phyloP scores from a whole-genome alignment of 1,140 invertebrate species.

The Drosophila aff. region DNA sequence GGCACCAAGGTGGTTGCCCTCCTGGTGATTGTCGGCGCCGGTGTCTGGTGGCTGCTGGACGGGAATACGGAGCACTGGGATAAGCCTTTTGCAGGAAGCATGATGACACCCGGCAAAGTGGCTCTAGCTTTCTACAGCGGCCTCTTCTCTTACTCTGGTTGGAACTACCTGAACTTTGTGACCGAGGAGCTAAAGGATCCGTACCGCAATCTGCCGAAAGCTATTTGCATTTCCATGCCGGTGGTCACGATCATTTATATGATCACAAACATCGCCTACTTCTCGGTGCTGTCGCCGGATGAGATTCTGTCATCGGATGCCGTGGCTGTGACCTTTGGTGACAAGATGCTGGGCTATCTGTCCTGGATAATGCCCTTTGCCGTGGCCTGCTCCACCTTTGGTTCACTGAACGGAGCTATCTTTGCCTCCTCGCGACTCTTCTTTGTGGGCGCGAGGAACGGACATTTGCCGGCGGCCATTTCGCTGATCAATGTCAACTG shows the following conservation, averaged over 20 bases:
- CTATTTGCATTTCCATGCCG: conserved; percentile 96
- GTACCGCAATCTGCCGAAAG: conserved; percentile 94
- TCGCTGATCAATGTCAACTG: conserved; percentile 94
- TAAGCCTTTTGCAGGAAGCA: conserved; percentile 92
- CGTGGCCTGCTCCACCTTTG: conserved; percentile 95
- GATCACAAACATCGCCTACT: conserved; percentile 95
- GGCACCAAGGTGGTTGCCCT: conserved; percentile 96
- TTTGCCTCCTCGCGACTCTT: conserved; percentile 94
- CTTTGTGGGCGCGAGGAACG: conserved; percentile 96
- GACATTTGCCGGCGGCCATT: conserved; percentile 94
- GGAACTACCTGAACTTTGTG: conserved; percentile 98
- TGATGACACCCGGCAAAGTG: conserved; percentile 91
- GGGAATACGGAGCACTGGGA: conserved; percentile 91
- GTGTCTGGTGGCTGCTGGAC: conserved; percentile 89
- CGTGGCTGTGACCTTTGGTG: conserved; percentile 96
- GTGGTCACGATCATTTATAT: conserved; percentile 95
- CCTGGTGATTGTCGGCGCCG: conserved; percentile 94
- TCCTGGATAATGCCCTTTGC: conserved; percentile 95
- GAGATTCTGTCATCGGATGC: conserved; percentile 94
- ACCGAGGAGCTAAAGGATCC: conserved; percentile 98
- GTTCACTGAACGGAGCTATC: conserved; percentile 94
- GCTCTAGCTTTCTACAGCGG: conserved; percentile 97
- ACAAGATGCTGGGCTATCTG: conserved; percentile 91
- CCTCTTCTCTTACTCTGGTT: conserved; percentile 98
- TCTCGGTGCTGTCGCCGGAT: conserved; percentile 92